Evolutionary conservation across 1,140 invertebrate species (phyloP).

Genomic region (Brachionus asplanchnoidis): DNA sequence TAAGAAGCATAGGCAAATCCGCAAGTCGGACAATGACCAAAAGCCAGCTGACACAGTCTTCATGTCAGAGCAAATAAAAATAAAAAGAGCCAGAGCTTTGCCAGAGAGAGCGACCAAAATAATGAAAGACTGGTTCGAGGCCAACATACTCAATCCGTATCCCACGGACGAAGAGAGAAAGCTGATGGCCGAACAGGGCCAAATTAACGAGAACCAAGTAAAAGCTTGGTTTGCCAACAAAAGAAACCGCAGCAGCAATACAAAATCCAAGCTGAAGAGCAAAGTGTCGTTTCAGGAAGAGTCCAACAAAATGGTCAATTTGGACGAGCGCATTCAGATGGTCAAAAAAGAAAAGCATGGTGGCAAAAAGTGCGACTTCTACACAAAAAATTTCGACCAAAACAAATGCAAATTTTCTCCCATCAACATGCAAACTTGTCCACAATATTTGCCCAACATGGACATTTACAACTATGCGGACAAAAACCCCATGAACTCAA

Average conservation of each 20-base stretch:
- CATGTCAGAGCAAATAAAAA: neutral
- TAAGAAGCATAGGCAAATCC: neutral
- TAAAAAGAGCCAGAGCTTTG: slow-evolving; percentile 9
- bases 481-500: neutral
- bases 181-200: slow-evolving; percentile 47
- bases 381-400: neutral
- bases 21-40: neutral
- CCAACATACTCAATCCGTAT: slow-evolving; percentile 50
- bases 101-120: slow-evolving; percentile 45
- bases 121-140: slow-evolving; percentile 50
- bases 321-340: neutral
- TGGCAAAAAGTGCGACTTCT: neutral
- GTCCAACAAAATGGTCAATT: neutral
- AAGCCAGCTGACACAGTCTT: too few relatives aligned
- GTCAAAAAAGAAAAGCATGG: neutral
- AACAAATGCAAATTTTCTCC: neutral
- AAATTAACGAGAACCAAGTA: slow-evolving; percentile 49
- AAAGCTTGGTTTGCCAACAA: slow-evolving; percentile 56
- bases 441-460: neutral
- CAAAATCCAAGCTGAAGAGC: slow-evolving; percentile 43
- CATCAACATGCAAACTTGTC: neutral
- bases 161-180: slow-evolving; percentile 49
- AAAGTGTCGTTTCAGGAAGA: slow-evolving; percentile 42
- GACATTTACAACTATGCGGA: neutral
- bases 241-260: slow-evolving; percentile 50